Base-by-base conservation (phyloP, 2,113 vertebrate species). In the Anguilla japonica region DNA sequence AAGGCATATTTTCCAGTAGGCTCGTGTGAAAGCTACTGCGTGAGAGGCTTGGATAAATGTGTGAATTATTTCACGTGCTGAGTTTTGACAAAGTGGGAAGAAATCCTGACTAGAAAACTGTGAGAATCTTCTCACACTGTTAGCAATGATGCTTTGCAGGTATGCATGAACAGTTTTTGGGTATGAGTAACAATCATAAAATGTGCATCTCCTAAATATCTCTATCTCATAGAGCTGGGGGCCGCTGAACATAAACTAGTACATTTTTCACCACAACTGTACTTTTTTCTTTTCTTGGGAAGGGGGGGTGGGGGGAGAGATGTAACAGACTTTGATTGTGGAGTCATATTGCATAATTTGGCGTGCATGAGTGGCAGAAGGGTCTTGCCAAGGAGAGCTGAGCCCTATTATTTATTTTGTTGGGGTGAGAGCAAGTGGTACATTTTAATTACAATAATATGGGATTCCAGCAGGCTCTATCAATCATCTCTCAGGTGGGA, bases 361-460 rank as follows among this genome's bases (percentile, higher is more conserved):
- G 91, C 88, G 92, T 89, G 85, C 84, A 83, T 79, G 89, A 90
- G 89, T 88, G 85, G 80, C 83, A 88, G 87, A 88, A 85, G 87
- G 89, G 81, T 87, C 89, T 84, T 85, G 84, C 83, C 86, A 78
- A 26, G 53, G 63, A 87, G 85, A 84, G 82, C 75, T 81, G 75
- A 87, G 83, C 43, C 83, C 56, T 50, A 29, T 88, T 89, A 83
- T 82, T 41, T 84, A 85, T 81, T 80, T 84, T 57, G 85, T 85
- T 22, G 57, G 79, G 43, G 81, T 86, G 86, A 79, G 26, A 79
- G 41, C 86, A 85, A 90, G 86, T 83, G 78, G 53, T 90, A 79
- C 83, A 81, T 88, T 88, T 91, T 93, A 93, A 94, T 94, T 93
- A 94, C 91, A 91, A 88, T 91, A 88, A 93, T 90, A 90, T 89